These are phyloP conservation scores for Drosophila niveifrons DNA, from an alignment of 2,888 invertebrate genomes.

Conservation along the genomic window DNA sequence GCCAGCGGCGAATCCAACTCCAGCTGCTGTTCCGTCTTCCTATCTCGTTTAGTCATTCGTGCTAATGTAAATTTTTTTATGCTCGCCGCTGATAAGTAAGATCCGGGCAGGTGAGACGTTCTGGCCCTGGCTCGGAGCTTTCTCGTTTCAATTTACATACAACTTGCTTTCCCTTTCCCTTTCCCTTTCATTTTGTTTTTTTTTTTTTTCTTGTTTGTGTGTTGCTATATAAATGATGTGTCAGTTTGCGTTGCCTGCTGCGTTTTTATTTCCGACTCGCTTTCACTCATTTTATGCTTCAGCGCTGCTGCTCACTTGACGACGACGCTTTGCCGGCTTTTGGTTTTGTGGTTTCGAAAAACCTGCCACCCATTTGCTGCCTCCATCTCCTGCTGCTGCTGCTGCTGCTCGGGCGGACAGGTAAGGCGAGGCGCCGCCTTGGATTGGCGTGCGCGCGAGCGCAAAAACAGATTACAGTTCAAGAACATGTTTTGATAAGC, in stretches of 20 bases:
- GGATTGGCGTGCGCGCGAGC: slow-evolving; percentile 64
- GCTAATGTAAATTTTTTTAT: slow-evolving; percentile 71
- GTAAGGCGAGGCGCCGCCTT: slow-evolving; percentile 31
- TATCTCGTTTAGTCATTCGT: slow-evolving; percentile 62
- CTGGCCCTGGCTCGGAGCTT: slow-evolving; percentile 30
- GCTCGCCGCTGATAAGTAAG: slow-evolving; percentile 59
- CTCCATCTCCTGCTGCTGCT: too few relatives aligned
- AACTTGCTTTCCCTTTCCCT: slow-evolving; percentile 18
- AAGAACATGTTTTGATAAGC: slow-evolving; percentile 81
- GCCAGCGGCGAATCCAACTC: slow-evolving; percentile 1
- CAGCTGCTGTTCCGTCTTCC: slow-evolving; percentile 2
- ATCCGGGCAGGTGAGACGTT: slow-evolving; percentile 52
- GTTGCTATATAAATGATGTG: slow-evolving; percentile 78
- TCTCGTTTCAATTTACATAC: slow-evolving; percentile 81
- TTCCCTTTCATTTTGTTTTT: background rate
- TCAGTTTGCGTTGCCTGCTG: slow-evolving; percentile 78
- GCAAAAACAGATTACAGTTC: slow-evolving; percentile 80
- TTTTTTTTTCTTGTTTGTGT: background rate
- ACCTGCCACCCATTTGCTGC: background rate
- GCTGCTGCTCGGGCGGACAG: slow-evolving; percentile 20
- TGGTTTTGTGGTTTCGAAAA: slow-evolving; percentile 56
- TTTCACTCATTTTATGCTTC: slow-evolving; percentile 76
- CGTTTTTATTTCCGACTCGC: slow-evolving; percentile 73
- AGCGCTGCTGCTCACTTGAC: slow-evolving; percentile 65
- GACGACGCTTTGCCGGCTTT: slow-evolving; percentile 60